phyloP scores from a whole-genome alignment of 2,888 invertebrate species.

The Graphium colonna region DNA sequence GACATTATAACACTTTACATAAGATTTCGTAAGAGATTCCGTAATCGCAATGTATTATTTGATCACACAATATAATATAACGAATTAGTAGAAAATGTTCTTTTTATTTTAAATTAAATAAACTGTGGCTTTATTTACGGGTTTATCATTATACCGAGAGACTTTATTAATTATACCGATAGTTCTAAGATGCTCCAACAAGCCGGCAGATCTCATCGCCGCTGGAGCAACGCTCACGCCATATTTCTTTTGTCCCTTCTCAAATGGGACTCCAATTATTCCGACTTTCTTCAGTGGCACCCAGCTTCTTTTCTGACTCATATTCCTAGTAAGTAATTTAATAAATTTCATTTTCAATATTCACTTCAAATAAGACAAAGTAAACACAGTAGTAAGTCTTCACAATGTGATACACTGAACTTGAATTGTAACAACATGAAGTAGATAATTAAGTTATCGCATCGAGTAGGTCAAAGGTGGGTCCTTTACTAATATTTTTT shows the following conservation, averaged over 20 bases:
- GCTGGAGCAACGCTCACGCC: constrained; percentile 87
- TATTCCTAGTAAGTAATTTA: constrained; percentile 55
- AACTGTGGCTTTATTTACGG: too few species aligned
- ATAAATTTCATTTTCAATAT: constrained; percentile 52
- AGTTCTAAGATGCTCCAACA: constrained; percentile 80
- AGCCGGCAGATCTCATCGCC: constrained; percentile 82
- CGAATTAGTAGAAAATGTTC: too few species aligned
- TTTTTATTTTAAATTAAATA: too few species aligned
- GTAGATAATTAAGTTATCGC: constrained; percentile 8
- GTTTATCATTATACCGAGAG: too few species aligned
- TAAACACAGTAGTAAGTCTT: background rate
- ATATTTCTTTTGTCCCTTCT: constrained; percentile 86
- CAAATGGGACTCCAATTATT: constrained; percentile 89
- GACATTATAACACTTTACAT: too few species aligned
- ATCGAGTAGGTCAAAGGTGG: constrained; percentile 16
- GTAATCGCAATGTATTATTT: background rate
- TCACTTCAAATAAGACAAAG: background rate
- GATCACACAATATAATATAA: background rate
- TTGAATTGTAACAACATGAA: background rate
- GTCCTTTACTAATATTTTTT: background rate
- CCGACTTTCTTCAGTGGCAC: constrained; percentile 79
- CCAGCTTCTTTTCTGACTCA: constrained; percentile 53
- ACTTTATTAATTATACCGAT: too few species aligned
- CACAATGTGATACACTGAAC: constrained; percentile 11
- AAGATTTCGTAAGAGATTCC: too few species aligned